These are phyloP conservation scores for Diglossa cyanea DNA, from an alignment of 2,797 vertebrate genomes.

Conservation along the genomic window DNA sequence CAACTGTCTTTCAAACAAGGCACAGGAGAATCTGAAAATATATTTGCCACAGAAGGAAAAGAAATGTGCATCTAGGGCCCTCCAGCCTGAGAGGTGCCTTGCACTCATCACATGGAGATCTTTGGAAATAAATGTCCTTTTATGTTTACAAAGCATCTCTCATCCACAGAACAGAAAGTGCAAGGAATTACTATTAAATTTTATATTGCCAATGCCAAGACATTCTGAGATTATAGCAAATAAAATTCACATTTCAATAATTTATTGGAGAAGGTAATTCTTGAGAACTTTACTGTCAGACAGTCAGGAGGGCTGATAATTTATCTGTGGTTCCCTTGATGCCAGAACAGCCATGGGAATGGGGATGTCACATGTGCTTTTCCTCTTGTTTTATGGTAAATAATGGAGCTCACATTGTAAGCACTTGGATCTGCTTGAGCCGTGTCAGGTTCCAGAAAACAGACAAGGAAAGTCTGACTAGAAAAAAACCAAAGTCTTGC, in stretches of 20 bases:
- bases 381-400: not conserved
- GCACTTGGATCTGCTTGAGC: not conserved
- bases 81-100: not conserved
- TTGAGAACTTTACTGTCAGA: not conserved
- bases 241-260: not conserved
- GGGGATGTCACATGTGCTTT: not conserved
- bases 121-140: not conserved
- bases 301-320: not conserved
- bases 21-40: not conserved
- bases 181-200: conserved; percentile 3
- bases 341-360: not conserved
- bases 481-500: not conserved
- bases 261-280: not conserved
- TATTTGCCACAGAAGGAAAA: not conserved
- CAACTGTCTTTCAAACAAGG: not conserved
- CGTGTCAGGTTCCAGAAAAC: not conserved
- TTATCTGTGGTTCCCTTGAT: not conserved
- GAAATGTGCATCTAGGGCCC: accelerated
- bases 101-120: not conserved
- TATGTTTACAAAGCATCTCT: not conserved
- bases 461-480: not conserved
- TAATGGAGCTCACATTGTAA: not conserved
- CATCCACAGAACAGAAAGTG: not conserved
- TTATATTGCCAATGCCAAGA: not conserved
- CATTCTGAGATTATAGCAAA: not conserved